Base-by-base conservation (phyloP, 2,797 vertebrate genomes). In the Brachyalestes nurse region DNA sequence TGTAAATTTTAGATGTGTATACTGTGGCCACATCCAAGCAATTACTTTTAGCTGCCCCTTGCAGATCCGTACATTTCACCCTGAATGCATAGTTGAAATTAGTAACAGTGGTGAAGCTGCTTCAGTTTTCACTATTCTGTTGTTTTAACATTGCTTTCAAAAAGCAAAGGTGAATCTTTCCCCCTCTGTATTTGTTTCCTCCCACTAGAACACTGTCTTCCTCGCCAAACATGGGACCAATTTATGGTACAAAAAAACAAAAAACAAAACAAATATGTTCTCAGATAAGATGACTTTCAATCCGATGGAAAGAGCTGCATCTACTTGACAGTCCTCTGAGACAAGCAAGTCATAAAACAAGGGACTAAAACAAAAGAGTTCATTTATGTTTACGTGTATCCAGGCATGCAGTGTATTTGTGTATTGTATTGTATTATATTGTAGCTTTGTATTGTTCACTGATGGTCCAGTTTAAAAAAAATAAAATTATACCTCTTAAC, bases 241-340 rank as follows among this genome's bases (percentile, higher is more conserved):
- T 83, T 64, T 77, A 49, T 34, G 25, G 62, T 66, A 23, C 49
- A 83, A 83, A 77, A 25, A 45, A 75, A 74, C 16, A 47, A 34
- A 34, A 2, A 83, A 77, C n/a, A 45, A 77, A 73, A 19, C 21
- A 79, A 75, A 76, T 40, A 45, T 45, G 75, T 62, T 79, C 72
- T 73, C 64, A 82, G 49, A 72, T 61, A 73, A 69, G 47, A 69
- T 49, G 51, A 62, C 61, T 74, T 42, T 66, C 51, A 55, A 66
- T 51, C 14, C 16, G 21, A 60, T 49, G 34, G 67, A 83, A 79
- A 78, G n/a, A 34, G 45, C 57, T 34, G n/a, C 45, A 71, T 72
- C 71, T 57, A 28, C 60, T 72, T 65, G 55, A 65, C 38, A 77
- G 55, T 65, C 42, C 58, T 64, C 42, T 10, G 47, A 71, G 57